Base-by-base conservation (phyloP, 2,113 vertebrate genomes). In the Notothenia rossii region DNA sequence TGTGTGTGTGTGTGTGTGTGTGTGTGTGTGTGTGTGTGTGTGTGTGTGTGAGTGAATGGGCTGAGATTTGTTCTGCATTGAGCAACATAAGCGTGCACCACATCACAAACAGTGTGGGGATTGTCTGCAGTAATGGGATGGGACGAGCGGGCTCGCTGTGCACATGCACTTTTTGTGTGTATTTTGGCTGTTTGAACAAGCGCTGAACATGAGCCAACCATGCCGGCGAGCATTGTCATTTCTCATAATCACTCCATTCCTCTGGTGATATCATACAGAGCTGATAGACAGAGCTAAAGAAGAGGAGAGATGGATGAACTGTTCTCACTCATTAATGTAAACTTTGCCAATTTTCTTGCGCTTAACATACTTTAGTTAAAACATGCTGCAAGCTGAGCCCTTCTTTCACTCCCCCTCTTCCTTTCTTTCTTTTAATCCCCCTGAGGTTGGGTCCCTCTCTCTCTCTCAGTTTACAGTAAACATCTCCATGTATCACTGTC, bases 401-500 rank as follows among this genome's bases (percentile, higher is more conserved):
- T 20, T 70, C 48, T 80, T 60, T 61, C 40, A 67, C 60, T 54
- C 63, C 66, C 62, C 66, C n/a, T 48, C 75, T 63, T 62, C 20
- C 66, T 50, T 74, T 49, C 72, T 71, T 55, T 75, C 59, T 67
- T 64, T 76, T 61, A 58, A 69, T 80, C 64, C 74, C 66, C 45
- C 65, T 55, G 72, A 83, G 85, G 63, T 84, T 25, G 49, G 70
- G 17, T 72, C 73, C 45, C 76, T 72, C 77, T 68, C 60, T 65
- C 55, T 71, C 48, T 70, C 72, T 64, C 48, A 53, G 65, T 92
- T 89, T 92, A 92, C 91, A 88, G 91, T 92, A 94, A 93, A 93
- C 91, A 91, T 88, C 88, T 82, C 88, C 87, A 93, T 94, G 91
- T 86, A 93, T 94, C 91, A 94, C 89, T 94, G 92, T 94, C 93